Evolutionary conservation across 1,140 invertebrate genomes (phyloP), one percentile per base, ranked within the genome.

Genomic region (Adelges cooleyi): DNA sequence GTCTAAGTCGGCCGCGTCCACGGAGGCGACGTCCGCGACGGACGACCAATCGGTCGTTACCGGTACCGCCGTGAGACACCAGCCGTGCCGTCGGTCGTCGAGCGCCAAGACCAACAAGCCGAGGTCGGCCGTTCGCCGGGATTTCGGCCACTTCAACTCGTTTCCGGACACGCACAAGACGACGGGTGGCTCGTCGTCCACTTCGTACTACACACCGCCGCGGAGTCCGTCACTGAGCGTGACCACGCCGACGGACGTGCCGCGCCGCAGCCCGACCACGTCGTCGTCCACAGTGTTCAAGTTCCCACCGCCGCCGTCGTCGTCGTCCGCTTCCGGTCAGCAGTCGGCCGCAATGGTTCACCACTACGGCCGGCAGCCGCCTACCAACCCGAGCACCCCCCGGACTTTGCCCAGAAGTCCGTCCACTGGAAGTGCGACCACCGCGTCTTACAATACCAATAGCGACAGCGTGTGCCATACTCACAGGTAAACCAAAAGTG

Each of bases 261-360:
- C 51, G 1, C 48, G 50, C 9, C 49, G 40, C 13, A 66, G 65
- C 20, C 65, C 65, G 1, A 53, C 20, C 18, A 66, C 65, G 1
- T 50, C 65, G 25, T 66, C 65, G 48, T 52, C 48, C 18, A 53
- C 50, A 3, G 65, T 53, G 15, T 66, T 66, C 11, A 66, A 66
- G 22, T 66, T 66, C 23, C 50, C 38, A 20, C 51, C 38, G 23
- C 5, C 15, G n/a, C n/a, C n/a, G 6, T 29, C 51, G 1, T 65
- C 48, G 4, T 65, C 59, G 18, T 52, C 36, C 4, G 50, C 65
- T 1, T 15, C 44, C 2, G 49, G 49, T n/a, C 25, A 22, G 6
- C 50, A n/a, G 50, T 9, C 29, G 3, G 27, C 48, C 9, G 25
- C 50, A 11, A 23, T 33, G 18, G 49, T 18, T 27, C 50, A 44